These are phyloP conservation scores for Odobenus rosmarus DNA, from an alignment of 2,113 vertebrate species.

Conservation along the genomic window DNA sequence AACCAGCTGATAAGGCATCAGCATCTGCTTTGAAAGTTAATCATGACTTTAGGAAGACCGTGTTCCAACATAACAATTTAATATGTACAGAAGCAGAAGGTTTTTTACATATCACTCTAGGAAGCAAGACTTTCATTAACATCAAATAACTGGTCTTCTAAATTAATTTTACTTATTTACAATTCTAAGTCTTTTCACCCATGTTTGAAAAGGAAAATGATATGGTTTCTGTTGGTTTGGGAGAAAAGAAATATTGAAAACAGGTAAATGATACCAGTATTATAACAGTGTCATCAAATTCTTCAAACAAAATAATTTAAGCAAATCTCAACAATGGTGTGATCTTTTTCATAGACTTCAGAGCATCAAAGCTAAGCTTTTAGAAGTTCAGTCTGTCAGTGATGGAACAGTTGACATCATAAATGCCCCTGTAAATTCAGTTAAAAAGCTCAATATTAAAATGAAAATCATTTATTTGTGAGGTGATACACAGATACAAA, in stretches of 20 bases:
- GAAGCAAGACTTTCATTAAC: conserved; percentile 35
- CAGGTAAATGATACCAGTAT: not conserved
- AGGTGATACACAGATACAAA: not conserved
- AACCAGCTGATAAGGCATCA: no score
- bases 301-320: conserved; percentile 40
- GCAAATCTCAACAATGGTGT: not conserved
- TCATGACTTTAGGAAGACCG: not conserved
- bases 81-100: not conserved
- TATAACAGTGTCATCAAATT: not conserved
- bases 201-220: not conserved
- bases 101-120: not conserved
- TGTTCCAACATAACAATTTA: not conserved
- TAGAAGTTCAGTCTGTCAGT: not conserved
- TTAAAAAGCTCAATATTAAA: not conserved
- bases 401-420: not conserved
- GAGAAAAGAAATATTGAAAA: not conserved
- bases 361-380: not conserved
- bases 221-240: not conserved
- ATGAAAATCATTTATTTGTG: not conserved
- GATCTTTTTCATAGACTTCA: not conserved
- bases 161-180: conserved; percentile 38
- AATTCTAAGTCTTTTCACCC: conserved; percentile 4
- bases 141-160: not conserved
- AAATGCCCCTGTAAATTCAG: not conserved
- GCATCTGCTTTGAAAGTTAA: not conserved